phyloP scores from a whole-genome alignment of 2,797 vertebrate species.

The Enteromius trimaculatus region DNA sequence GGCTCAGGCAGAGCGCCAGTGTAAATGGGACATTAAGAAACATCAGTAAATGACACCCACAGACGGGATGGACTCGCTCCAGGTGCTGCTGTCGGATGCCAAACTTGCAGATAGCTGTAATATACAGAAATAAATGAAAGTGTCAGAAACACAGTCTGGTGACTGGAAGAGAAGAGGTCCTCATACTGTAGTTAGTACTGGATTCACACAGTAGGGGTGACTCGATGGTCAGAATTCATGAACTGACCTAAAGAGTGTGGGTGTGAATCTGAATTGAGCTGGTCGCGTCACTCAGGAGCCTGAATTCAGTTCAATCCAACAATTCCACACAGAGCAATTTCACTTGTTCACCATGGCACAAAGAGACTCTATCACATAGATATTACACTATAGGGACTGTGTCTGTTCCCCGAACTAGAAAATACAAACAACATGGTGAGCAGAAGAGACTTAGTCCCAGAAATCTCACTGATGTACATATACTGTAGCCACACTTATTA shows the following conservation, averaged over 20 bases:
- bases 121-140: slow-evolving; percentile 8
- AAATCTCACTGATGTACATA: not conserved
- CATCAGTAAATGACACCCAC: slow-evolving; percentile 37
- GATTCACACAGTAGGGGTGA: not conserved
- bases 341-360: too few relatives aligned
- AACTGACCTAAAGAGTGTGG: not conserved
- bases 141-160: slow-evolving; percentile 1
- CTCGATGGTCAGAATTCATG: not conserved
- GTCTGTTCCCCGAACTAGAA: too few relatives aligned
- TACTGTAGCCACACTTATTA: not conserved
- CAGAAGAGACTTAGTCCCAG: too few relatives aligned
- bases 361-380: too few relatives aligned
- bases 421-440: too few relatives aligned
- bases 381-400: too few relatives aligned
- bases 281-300: too few relatives aligned
- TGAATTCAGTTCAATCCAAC: too few relatives aligned
- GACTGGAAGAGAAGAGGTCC: not conserved
- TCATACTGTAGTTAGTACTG: not conserved
- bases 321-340: too few relatives aligned
- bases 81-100: not conserved
- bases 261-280: too few relatives aligned
- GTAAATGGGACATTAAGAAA: slow-evolving; percentile 23
- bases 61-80: slow-evolving; percentile 31
- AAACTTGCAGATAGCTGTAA: not conserved
- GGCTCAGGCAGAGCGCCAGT: slow-evolving; percentile 25